Conservation (phyloP, 2,888 invertebrate genomes). For the Apodemia mormo region DNA sequence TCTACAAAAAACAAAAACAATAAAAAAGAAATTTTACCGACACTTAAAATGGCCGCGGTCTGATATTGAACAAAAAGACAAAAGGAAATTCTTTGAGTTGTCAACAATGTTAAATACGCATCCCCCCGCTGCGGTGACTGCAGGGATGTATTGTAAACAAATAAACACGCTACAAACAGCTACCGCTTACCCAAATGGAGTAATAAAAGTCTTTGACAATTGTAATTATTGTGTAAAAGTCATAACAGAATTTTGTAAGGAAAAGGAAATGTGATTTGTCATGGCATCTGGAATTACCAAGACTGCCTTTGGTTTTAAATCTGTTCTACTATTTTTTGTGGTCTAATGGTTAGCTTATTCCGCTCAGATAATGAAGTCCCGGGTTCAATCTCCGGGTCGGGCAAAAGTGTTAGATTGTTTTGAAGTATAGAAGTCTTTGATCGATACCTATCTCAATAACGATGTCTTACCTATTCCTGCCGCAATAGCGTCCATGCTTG, state of each 20-base stretch:
- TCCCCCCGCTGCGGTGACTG: not conserved
- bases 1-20: not conserved
- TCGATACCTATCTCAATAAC: no score
- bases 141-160: not conserved
- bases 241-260: not conserved
- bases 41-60: conserved; percentile 9
- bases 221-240: conserved; percentile 4
- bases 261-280: not conserved
- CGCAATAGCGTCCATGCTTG: no score
- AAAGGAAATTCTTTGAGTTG: not conserved
- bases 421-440: no score
- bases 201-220: conserved; percentile 1
- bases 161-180: not conserved
- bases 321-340: no score
- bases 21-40: conserved; percentile 14
- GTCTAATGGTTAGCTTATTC: no score
- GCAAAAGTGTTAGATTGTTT: no score
- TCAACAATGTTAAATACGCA: not conserved
- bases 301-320: no score
- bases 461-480: no score
- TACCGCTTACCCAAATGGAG: not conserved
- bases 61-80: conserved; percentile 14
- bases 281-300: not conserved
- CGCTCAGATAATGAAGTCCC: no score
- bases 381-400: no score